Evolutionary conservation across 2,113 vertebrate species (phyloP).

Genomic region (Hyperopisus bebe): DNA sequence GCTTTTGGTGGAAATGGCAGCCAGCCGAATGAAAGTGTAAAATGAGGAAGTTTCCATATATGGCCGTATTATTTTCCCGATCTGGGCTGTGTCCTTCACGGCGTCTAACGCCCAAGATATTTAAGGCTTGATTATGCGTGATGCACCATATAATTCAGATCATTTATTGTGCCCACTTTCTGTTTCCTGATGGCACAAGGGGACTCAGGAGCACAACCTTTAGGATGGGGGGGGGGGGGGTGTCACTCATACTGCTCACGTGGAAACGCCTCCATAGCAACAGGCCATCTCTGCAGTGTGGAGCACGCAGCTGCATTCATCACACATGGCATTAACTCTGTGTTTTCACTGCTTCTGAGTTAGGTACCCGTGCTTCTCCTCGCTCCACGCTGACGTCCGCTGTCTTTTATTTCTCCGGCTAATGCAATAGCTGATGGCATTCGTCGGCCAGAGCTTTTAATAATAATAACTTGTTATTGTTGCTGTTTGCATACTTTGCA

Average conservation of each 20-base stretch:
- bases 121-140: conserved; percentile 6
- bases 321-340: conserved; percentile 11
- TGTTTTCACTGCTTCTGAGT: not conserved
- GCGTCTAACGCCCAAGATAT: not conserved
- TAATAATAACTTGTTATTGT: not conserved
- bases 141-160: not conserved
- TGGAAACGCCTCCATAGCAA: conserved; percentile 20
- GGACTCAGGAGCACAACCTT: not conserved
- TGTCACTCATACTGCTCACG: not conserved
- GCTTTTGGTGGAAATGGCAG: conserved; percentile 34
- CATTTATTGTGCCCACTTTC: conserved; percentile 16
- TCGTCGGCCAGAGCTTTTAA: not conserved
- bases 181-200: not conserved
- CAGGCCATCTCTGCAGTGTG: conserved; percentile 21
- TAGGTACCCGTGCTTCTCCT: not conserved
- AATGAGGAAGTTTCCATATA: conserved; percentile 24
- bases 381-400: not conserved
- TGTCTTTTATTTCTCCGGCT: conserved; percentile 7
- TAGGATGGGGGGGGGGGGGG: not conserved
- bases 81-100: not conserved
- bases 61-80: conserved; percentile 16
- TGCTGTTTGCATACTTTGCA: conserved; percentile 8
- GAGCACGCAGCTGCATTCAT: not conserved
- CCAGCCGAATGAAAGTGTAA: conserved; percentile 26
- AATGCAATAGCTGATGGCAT: conserved; percentile 14